Base-by-base conservation (phyloP, 2,113 vertebrate species). In the Pangasianodon gigas region DNA sequence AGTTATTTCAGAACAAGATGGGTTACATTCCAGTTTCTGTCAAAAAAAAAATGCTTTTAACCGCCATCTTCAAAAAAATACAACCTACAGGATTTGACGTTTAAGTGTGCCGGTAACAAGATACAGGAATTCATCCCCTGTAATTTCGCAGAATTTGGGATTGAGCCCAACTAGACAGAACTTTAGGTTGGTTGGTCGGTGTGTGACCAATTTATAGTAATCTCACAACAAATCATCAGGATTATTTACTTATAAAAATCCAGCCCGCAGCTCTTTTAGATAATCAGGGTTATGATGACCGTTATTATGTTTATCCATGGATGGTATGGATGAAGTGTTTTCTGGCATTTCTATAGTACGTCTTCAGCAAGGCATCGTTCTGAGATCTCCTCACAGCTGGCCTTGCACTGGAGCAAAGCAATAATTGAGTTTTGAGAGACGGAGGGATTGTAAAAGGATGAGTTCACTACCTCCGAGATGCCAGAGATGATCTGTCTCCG, bases 341-440 rank as follows among this genome's bases (percentile, higher is more conserved):
- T 44, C 19, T 52, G 79, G 48, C 29, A 18, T 41, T 56, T 69
- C 16, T 74, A 29, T 56, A 58, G 65, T 7, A 16, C 32, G 18
- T 77, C 51, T 24, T 21, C 21, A 69, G 60, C 13, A 11, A 44
- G 13, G 84, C 74, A 29, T 86, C 71, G 18, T 58, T 80, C 24
- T 13, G 60, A 58, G 32, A 71, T 52, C 48, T 21, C 41, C 60
- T 82, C 60, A 52, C 60, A 82, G 79, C 62, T 86, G 62, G 62
- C 37, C 77, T 81, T 51, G 80, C 60, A 60, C n/a, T 4, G 32
- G 83, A 85, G 81, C 46, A 86, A 80, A 56, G 58, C 87, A 91
- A 67, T 69, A 80, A 79, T 81, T 41, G 2, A n/a, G n/a, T 16
- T 24, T n/a, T 16, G 48, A 44, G 52, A 87, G 79, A 87, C 8